These are phyloP conservation scores for Epinephelus coioides DNA, from an alignment of 2,797 vertebrate species.

Conservation along the genomic window DNA sequence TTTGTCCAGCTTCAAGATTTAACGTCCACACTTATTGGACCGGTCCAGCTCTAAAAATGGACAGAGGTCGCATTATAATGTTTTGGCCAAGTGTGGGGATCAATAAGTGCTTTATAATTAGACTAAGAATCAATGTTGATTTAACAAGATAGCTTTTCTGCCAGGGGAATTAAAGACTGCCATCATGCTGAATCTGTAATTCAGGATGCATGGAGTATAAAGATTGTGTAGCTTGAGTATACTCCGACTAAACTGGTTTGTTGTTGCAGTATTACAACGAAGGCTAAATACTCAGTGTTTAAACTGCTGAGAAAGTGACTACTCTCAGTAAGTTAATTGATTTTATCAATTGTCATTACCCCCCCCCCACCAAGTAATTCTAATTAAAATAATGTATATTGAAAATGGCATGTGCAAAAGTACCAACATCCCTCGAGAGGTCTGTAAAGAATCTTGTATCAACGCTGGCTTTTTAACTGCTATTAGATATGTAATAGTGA, in stretches of 20 bases:
- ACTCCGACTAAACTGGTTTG: background rate
- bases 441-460: too few species aligned
- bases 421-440: too few species aligned
- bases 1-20: background rate
- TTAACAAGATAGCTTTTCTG: background rate
- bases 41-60: background rate
- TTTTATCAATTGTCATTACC: too few species aligned
- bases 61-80: background rate
- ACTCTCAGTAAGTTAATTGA: background rate
- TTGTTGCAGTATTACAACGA: background rate
- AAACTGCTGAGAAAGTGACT: background rate
- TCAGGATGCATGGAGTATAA: background rate
- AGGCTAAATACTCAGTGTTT: background rate
- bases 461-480: too few species aligned
- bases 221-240: background rate
- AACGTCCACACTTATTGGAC: background rate
- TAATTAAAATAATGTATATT: too few species aligned
- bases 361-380: too few species aligned
- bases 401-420: too few species aligned
- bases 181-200: background rate
- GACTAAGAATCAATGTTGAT: background rate
- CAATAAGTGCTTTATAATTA: constrained; percentile 6
- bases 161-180: background rate
- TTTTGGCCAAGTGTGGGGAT: background rate
- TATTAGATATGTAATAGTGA: too few species aligned